Evolutionary conservation across 2,797 vertebrate species (phyloP).

Genomic region (Choloepus didactylus): DNA sequence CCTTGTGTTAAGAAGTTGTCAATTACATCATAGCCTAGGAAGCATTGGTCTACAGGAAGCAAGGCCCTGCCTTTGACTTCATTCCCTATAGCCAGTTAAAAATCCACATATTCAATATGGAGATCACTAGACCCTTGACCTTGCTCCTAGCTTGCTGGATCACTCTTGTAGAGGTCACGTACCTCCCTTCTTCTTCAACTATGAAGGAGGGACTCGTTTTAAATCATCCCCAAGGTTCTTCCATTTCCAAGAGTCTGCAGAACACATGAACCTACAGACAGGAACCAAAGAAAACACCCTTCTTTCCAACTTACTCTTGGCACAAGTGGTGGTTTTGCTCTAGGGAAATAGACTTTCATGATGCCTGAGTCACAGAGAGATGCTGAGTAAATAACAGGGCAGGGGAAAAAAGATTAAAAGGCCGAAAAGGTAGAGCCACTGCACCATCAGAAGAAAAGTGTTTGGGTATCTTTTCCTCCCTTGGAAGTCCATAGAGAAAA

Average conservation of each 20-base stretch:
- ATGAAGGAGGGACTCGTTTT: not conserved
- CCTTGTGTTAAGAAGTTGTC: not conserved
- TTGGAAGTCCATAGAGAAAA: slow-evolving; percentile 10
- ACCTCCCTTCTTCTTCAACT: not conserved
- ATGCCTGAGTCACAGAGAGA: not conserved
- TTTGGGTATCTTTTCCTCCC: slow-evolving; percentile 6
- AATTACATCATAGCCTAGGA: slow-evolving; percentile 34
- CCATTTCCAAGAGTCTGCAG: not conserved
- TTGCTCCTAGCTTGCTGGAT: not conserved
- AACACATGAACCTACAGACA: slow-evolving; percentile 12
- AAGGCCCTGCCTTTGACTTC: not conserved
- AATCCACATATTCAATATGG: not conserved
- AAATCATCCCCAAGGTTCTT: slow-evolving; percentile 16
- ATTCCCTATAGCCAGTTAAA: not conserved
- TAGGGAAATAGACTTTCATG: not conserved
- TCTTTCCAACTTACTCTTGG: slow-evolving; percentile 50
- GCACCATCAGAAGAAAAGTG: not conserved
- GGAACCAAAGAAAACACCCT: slow-evolving; percentile 61
- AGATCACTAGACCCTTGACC: not conserved
- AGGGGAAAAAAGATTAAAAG: not conserved
- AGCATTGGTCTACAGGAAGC: not conserved
- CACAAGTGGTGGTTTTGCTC: slow-evolving; percentile 2
- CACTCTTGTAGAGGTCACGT: not conserved
- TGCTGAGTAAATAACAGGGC: not conserved
- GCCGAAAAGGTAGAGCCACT: not conserved